Conservation (phyloP, 53 echinoderm and acorn worm species). For the Patiria pectinifera region DNA sequence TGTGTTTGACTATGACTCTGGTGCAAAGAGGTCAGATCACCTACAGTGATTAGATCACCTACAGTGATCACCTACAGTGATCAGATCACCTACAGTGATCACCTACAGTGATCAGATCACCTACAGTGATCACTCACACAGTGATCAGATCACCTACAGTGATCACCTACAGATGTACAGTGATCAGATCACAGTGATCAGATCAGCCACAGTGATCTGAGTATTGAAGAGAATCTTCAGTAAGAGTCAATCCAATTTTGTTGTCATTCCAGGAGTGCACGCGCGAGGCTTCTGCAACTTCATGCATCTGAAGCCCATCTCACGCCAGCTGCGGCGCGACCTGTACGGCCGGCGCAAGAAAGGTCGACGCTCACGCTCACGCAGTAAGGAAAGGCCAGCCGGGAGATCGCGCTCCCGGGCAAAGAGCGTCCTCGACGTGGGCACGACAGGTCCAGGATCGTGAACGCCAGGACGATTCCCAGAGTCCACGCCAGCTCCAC, state of each 20-base stretch:
- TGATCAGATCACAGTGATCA: too few species aligned
- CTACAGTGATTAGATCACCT: too few species aligned
- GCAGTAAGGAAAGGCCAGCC: conserved; percentile 50
- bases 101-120: too few species aligned
- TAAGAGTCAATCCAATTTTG: neutral
- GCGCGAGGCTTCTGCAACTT: conserved; percentile 98
- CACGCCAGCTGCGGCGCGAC: conserved; percentile 84
- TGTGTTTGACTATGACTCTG: too few species aligned
- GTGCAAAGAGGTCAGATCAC: too few species aligned
- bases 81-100: too few species aligned
- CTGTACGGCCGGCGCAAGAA: conserved; percentile 88
- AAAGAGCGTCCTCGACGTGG: conserved; percentile 57
- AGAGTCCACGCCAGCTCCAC: neutral
- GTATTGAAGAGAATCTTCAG: too few species aligned
- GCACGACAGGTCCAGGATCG: conserved; percentile 63
- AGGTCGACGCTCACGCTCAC: conserved; percentile 53
- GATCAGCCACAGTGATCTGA: too few species aligned
- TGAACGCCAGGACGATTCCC: conserved; percentile 81
- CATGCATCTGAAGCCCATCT: conserved; percentile 99
- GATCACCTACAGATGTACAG: too few species aligned
- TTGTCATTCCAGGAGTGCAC: conserved; percentile 80
- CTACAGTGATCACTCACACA: too few species aligned
- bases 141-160: too few species aligned
- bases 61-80: too few species aligned
- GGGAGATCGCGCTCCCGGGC: conserved; percentile 63